These are phyloP conservation scores for Pithys albifrons DNA, from an alignment of 2,113 vertebrate species.

Conservation along the genomic window DNA sequence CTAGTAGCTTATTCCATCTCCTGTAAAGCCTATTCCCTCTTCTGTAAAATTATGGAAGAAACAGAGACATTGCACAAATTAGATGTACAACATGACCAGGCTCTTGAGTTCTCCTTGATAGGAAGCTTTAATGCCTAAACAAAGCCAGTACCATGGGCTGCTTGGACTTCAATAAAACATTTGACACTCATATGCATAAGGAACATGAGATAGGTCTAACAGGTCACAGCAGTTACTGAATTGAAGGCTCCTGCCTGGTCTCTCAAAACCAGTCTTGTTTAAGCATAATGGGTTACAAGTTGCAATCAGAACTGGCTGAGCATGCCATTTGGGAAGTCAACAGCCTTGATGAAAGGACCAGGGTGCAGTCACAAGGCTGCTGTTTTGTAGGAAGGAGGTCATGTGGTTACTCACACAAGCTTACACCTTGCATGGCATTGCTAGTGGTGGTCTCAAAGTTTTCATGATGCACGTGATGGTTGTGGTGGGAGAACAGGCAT, in stretches of 20 bases:
- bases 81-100: not conserved
- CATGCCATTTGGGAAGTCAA: accelerated
- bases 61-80: not conserved
- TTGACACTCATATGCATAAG: not conserved
- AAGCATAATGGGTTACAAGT: not conserved
- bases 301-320: not conserved
- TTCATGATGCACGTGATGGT: accelerated
- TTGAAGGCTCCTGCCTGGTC: not conserved
- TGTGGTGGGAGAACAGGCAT: not conserved
- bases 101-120: not conserved
- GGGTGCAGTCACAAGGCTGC: not conserved
- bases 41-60: not conserved
- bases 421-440: not conserved
- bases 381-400: not conserved
- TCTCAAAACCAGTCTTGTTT: not conserved
- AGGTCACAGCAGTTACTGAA: not conserved
- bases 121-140: not conserved
- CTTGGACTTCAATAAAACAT: not conserved
- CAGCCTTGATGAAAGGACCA: not conserved
- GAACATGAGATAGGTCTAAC: not conserved
- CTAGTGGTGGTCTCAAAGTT: not conserved
- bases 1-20: not conserved
- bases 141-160: not conserved
- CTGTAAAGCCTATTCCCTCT: not conserved
- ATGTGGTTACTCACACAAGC: not conserved